Conservation (phyloP, 2,888 invertebrate genomes). For the Drosophila mulleri region DNA sequence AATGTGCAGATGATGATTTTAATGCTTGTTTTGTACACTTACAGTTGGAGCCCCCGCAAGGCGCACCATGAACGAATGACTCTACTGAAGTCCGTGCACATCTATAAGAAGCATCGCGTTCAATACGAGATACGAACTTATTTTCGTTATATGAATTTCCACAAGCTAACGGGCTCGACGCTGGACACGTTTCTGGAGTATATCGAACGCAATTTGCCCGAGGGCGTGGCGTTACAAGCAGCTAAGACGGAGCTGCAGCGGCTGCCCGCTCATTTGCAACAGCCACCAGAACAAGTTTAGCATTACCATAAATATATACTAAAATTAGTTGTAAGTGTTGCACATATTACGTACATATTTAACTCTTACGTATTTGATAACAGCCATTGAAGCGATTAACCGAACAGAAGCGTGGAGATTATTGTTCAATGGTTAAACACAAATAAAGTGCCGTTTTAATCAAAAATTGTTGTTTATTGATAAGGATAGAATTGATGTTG, state of each 20-base stretch:
- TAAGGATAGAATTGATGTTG: conserved; percentile 28
- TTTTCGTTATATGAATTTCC: conserved; percentile 92
- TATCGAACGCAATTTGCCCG: conserved; percentile 97
- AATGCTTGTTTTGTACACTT: conserved; percentile 71
- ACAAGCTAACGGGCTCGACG: conserved; percentile 96
- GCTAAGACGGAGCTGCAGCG: conserved; percentile 90
- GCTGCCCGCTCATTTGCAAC: conserved; percentile 87
- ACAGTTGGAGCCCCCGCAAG: conserved; percentile 90
- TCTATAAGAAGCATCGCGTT: conserved; percentile 96
- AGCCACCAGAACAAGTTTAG: conserved; percentile 83
- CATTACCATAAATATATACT: conserved; percentile 20
- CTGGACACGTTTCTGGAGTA: conserved; percentile 98
- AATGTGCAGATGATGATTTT: neutral
- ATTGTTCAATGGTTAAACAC: conserved; percentile 32
- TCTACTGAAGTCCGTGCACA: conserved; percentile 94
- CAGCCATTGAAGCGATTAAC: neutral
- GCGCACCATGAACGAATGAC: conserved; percentile 91
- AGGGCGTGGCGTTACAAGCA: conserved; percentile 97
- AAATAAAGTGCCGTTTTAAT: conserved; percentile 43
- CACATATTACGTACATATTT: neutral
- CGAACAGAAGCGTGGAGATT: conserved; percentile 34
- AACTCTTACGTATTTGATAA: neutral
- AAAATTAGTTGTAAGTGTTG: conserved; percentile 22
- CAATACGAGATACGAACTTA: conserved; percentile 98
- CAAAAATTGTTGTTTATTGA: conserved; percentile 33